These are phyloP conservation scores for Mimumesa dahlbomi DNA, from an alignment of 2,888 invertebrate genomes.

Conservation along the genomic window DNA sequence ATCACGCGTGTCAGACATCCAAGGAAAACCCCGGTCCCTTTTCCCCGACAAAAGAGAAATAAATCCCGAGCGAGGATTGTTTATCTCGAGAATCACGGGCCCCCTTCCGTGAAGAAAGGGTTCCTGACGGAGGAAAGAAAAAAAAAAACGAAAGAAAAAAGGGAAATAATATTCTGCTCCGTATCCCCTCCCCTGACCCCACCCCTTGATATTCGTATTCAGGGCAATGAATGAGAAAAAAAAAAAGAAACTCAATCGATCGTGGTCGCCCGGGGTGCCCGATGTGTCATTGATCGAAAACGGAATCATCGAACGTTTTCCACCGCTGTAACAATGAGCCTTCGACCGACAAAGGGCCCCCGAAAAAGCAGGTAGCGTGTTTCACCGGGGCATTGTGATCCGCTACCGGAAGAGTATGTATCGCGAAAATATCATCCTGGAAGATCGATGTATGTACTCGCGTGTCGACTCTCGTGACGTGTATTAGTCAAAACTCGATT, in stretches of 20 bases:
- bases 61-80: constrained; percentile 50
- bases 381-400: constrained; percentile 28
- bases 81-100: constrained; percentile 46
- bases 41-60: constrained; percentile 23
- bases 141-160: constrained; percentile 22
- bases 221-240: constrained; percentile 61
- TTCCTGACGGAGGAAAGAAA: constrained; percentile 15
- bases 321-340: constrained; percentile 46
- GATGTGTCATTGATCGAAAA: constrained; percentile 64
- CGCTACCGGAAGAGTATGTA: constrained; percentile 34
- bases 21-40: constrained; percentile 8
- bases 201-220: constrained; percentile 28
- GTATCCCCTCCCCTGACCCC: constrained; percentile 18
- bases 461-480: not conserved
- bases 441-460: not conserved
- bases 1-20: constrained; percentile 18
- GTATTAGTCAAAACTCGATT: no score
- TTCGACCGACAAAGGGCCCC: constrained; percentile 32
- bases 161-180: constrained; percentile 54
- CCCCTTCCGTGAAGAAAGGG: constrained; percentile 37
- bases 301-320: constrained; percentile 60
- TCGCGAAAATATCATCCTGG: constrained; percentile 9
- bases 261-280: constrained; percentile 47
- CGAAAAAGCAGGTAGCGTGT: constrained; percentile 43
- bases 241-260: constrained; percentile 66